phyloP scores from a whole-genome alignment of 2,113 vertebrate genomes.

The Scolopax mira region DNA sequence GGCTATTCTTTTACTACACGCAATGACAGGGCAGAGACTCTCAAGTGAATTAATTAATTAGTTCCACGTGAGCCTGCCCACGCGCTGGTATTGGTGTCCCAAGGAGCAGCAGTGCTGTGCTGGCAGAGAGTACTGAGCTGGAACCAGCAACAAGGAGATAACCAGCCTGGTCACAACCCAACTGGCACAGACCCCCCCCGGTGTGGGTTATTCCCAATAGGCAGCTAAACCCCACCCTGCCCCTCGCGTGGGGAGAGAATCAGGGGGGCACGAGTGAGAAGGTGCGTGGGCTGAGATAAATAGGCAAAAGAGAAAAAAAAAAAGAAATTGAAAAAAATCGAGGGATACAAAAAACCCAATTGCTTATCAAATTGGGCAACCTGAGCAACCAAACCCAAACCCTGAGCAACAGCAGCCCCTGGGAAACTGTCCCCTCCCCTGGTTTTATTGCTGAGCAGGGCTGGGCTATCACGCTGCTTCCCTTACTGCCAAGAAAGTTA shows the following conservation, averaged over 20 bases:
- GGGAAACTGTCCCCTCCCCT: background rate
- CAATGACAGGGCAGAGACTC: background rate
- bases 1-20: background rate
- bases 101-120: background rate
- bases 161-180: background rate
- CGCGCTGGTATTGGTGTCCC: background rate
- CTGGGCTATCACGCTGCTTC: background rate
- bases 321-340: no score
- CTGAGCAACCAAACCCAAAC: background rate
- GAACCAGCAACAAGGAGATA: background rate
- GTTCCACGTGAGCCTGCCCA: background rate
- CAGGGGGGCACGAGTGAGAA: background rate
- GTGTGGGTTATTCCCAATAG: background rate
- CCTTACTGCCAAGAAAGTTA: fast-evolving
- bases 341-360: background rate
- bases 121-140: background rate
- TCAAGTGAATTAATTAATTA: background rate
- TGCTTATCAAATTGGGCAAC: no score
- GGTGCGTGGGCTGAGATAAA: background rate
- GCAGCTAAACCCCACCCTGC: background rate
- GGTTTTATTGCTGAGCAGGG: background rate
- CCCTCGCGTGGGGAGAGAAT: background rate
- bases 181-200: background rate
- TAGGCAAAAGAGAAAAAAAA: background rate
- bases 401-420: background rate